Evolutionary conservation across 1,140 invertebrate species (phyloP), one percentile per base, ranked within the genome.

Genomic region (Nomia melanderi): DNA sequence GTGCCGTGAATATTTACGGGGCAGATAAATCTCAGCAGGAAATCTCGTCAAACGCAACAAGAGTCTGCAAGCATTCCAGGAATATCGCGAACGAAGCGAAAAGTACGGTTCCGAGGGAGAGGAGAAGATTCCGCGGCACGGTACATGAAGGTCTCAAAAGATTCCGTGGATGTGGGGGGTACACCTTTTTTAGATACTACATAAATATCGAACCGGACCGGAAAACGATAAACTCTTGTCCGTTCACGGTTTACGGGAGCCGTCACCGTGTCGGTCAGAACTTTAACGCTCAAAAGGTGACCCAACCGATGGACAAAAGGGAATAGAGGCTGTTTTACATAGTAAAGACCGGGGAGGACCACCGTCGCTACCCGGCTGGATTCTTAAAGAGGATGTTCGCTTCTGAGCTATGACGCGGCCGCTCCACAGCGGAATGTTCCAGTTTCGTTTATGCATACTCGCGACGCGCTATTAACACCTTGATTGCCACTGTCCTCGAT

Each of bases 251-350:
- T 47, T 47, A 23, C 44, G 25, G 23, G 25, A 6, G 6, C 29
- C n/a, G 31, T 78, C 63, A 54, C 59, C n/a, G 17, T 8, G 47
- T 20, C 12, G 77, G 84, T 57, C 85, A 85, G 81, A 86, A 86
- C 81, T 86, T 86, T 86, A 71, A 73, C 78, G 53, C 57, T 59
- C 50, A 25, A 20, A 8, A 6, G 23, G 20, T 59, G 67, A 60
- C 62, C 74, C 60, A 33, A 11, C 5, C 50, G 66, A 79, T 77
- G 85, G 85, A 86, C 84, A 86, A 83, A 88, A 82, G 74, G 81
- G 66, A 83, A 80, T 73, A 81, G 80, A 81, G 73, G 62, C 78
- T 87, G 72, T 82, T 88, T 88, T 87, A 79, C 87, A 87, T 87
- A 75, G 85, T 80, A 87, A 88, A 85, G 82, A 82, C 69, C 74